A percentile compares a stretch with the other conserved stretches of the same genome.
Evolutionary conservation across 35 echinoderm and acorn worm genomes (phyloP).

Genomic region (Hemicentrotus pulcherrimus): DNA sequence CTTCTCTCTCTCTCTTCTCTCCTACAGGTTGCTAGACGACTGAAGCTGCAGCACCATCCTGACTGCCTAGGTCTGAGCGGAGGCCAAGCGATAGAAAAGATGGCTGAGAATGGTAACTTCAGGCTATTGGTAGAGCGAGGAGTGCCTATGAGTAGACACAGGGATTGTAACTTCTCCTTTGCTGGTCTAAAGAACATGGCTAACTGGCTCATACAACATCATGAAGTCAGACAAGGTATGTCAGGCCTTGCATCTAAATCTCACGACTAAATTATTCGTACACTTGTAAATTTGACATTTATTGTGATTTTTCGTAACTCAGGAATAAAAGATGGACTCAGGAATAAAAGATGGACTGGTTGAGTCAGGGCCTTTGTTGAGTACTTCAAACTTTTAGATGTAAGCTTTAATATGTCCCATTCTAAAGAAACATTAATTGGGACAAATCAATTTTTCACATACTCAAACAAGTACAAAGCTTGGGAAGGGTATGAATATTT

Average conservation of each 20-base stretch:
- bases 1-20: not conserved
- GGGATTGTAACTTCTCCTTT: conserved; percentile 88
- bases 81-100: conserved; percentile 87
- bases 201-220: conserved; percentile 52
- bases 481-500: no score
- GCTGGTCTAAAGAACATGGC: conserved; percentile 62
- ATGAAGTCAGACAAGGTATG: conserved; percentile 78
- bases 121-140: conserved; percentile 57
- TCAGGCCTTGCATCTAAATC: not conserved
- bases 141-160: conserved; percentile 45
- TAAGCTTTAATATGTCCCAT: no score
- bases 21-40: conserved; percentile 72
- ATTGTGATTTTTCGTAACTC: no score
- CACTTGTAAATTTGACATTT: no score
- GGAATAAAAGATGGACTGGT: no score
- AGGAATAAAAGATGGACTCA: no score
- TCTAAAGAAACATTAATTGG: no score
- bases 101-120: conserved; percentile 67
- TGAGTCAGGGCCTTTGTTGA: no score
- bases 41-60: conserved; percentile 83
- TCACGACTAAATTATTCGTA: no score
- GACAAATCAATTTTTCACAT: no score
- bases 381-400: no score
- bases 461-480: no score
- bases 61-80: conserved; percentile 77